Conservation (phyloP, 2,113 vertebrate species). For the Zapornia atra region DNA sequence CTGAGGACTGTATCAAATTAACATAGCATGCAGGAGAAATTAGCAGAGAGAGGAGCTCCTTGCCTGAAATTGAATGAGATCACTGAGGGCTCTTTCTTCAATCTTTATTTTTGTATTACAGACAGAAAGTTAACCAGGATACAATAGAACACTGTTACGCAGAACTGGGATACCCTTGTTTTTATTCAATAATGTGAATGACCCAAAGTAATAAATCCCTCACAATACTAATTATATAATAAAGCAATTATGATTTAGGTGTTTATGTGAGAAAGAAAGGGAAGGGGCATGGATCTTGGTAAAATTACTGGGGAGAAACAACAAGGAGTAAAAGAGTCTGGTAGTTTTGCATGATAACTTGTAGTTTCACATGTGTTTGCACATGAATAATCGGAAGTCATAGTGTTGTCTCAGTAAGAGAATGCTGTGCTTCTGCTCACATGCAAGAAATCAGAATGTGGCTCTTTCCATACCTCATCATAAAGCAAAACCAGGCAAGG, state of each 20-base stretch:
- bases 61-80: conserved; percentile 7
- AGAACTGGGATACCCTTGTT: not conserved
- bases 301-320: not conserved
- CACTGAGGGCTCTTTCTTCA: not conserved
- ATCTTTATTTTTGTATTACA: not conserved
- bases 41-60: not conserved
- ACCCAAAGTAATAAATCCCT: conserved; percentile 31
- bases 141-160: not conserved
- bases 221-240: not conserved
- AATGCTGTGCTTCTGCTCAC: not conserved
- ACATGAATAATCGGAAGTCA: not conserved
- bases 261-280: not conserved
- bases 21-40: conserved; percentile 9
- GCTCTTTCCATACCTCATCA: not conserved
- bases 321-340: not conserved
- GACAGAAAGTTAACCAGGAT: not conserved
- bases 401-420: not conserved
- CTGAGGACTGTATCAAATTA: conserved; percentile 47
- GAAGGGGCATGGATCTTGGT: not conserved
- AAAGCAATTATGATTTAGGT: not conserved
- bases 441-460: not conserved
- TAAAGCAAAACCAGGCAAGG: not conserved
- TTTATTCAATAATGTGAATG: not conserved
- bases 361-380: not conserved
- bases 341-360: not conserved